phyloP scores from a whole-genome alignment of 1,140 invertebrate species.

The Zaprionus tsacasi region DNA sequence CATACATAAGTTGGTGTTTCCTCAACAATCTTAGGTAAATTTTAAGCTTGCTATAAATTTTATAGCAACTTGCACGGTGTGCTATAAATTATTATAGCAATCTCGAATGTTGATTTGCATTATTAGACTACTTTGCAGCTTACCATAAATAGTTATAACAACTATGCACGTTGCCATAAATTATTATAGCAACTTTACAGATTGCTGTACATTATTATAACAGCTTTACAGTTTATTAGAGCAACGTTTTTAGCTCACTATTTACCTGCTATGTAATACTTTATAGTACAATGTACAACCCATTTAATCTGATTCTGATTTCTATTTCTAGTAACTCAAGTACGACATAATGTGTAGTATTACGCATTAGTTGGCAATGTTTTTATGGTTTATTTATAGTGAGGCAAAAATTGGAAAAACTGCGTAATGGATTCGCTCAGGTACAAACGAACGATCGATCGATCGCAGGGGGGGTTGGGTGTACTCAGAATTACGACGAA shows the following conservation, averaged over 20 bases:
- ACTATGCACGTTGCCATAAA: too few species aligned
- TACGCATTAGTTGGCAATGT: conserved; percentile 29
- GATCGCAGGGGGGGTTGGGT: not conserved
- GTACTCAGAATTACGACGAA: not conserved
- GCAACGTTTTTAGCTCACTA: not conserved
- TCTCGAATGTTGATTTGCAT: too few species aligned
- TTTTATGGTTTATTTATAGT: conserved; percentile 30
- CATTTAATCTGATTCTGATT: conserved; percentile 8
- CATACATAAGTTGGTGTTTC: not conserved
- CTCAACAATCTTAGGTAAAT: not conserved
- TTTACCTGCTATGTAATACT: not conserved
- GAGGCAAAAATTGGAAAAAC: conserved; percentile 7
- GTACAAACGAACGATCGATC: not conserved
- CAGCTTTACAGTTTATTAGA: too few species aligned
- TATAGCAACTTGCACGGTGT: not conserved
- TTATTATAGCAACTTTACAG: not conserved
- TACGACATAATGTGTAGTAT: conserved; percentile 19
- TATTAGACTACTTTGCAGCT: not conserved
- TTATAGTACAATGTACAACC: not conserved
- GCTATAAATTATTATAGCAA: not conserved
- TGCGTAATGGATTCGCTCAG: conserved; percentile 38
- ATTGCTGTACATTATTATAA: too few species aligned
- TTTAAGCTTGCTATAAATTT: not conserved
- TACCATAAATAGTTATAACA: not conserved
- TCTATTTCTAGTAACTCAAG: conserved; percentile 18